Evolutionary conservation across 1,140 invertebrate genomes (phyloP).

Genomic region (Camponotus vicinus): DNA sequence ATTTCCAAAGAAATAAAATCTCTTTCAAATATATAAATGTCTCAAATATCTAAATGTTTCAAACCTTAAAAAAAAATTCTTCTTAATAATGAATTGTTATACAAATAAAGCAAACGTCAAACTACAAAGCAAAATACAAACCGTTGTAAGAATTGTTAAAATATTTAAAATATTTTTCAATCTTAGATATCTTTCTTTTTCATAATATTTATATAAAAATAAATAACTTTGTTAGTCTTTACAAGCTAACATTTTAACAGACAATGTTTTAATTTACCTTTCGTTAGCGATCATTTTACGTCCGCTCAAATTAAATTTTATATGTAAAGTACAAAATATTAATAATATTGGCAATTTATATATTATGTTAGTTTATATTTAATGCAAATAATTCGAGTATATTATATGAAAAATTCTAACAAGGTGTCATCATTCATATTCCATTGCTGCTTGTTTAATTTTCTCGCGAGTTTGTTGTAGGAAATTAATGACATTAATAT

Average conservation of each 20-base stretch:
- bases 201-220: neutral
- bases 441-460: neutral
- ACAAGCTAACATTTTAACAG: neutral
- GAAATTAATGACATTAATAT: slow-evolving; percentile 2
- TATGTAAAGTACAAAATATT: neutral
- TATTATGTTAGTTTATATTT: neutral
- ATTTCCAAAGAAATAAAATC: slow-evolving; percentile 8
- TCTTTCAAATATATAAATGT: neutral
- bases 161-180: slow-evolving; percentile 4
- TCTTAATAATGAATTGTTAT: neutral
- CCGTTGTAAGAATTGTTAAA: neutral
- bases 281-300: neutral
- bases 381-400: neutral
- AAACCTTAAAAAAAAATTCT: neutral
- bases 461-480: neutral
- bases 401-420: neutral
- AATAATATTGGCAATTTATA: neutral
- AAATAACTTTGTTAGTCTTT: neutral
- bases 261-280: neutral
- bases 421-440: neutral
- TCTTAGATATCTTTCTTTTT: neutral
- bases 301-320: neutral
- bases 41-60: neutral
- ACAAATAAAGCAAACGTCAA: neutral
- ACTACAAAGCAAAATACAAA: neutral